Evolutionary conservation across 2,797 vertebrate species (phyloP), one percentile per base, ranked within the genome.

Genomic region (Paedocypris micromegethes): DNA sequence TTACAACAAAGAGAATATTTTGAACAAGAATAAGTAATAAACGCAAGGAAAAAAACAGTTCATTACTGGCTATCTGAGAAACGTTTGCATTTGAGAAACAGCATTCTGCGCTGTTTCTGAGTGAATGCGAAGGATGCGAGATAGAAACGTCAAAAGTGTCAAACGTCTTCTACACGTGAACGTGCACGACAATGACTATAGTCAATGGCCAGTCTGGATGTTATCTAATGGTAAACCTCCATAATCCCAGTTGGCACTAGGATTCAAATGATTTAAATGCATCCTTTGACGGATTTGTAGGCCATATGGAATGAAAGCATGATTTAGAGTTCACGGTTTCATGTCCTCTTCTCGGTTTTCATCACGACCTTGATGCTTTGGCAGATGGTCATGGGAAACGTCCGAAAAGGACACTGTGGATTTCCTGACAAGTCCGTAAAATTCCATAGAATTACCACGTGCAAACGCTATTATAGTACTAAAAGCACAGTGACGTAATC

Each of bases 371-470:
- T 58, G 52, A 63, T 51, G 47, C 53, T 51, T 55, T 57, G 68
- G 47, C 68, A 70, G 68, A 58, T 70, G 68, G 68, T 70, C 59
- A 63, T 57, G 47, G 59, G 53, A 64, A 57, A 70, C 58, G 41
- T 56, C 50, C 58, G 37, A 6, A 3, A 40, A 42, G 8, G 38
- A 41, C 0, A 2, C 8, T 0, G 2, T 58, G 51, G 9, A 55
- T 38, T 46, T 42, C 8, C 9, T 9, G 7, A 64, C n/a, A 44
- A 52, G 51, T 48, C 6, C 6, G 54, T 52, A 2, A 37, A 23
- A 38, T 65, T 55, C 9, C 9, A 47, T 9, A 9, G 8, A 55
- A 45, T 47, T 54, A 46, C 43, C 44, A 55, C 6, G 3, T 65
- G 63, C 1, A 23, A 23, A 23, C 23, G 23, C 23, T 23, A 23